Percentiles rank a stretch among this genome's conserved stretches.
Conservation (phyloP, 2,113 vertebrate species). For the Alligator sinensis region DNA sequence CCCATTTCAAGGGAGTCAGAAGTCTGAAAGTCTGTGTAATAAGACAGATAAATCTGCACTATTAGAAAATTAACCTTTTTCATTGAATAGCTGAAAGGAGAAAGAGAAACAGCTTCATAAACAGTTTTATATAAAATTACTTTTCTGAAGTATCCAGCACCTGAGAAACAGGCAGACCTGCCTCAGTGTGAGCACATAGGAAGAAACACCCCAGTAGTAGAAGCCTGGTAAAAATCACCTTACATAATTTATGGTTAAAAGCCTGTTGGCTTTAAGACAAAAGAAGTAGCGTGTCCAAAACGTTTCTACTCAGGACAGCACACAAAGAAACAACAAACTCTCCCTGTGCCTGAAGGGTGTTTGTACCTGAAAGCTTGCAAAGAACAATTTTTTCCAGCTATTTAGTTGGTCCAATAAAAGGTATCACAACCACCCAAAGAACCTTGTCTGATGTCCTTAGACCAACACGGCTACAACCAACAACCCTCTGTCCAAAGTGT, state of each 20-base stretch:
- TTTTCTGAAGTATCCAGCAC: neutral
- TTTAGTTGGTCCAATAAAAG: too few species aligned
- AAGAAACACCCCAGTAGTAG: fast-evolving
- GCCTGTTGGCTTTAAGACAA: neutral
- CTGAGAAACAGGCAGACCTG: neutral
- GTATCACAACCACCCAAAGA: too few species aligned
- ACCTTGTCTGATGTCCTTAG: too few species aligned
- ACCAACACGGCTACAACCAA: too few species aligned
- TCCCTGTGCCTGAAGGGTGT: too few species aligned
- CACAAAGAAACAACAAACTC: too few species aligned
- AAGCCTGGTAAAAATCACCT: neutral
- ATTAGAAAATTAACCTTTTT: too few species aligned
- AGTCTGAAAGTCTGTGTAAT: neutral
- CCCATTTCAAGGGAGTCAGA: neutral
- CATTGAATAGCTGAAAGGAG: too few species aligned
- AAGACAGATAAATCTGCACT: neutral
- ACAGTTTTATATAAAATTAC: neutral
- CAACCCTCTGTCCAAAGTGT: neutral
- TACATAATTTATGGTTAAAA: neutral
- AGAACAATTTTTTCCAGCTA: too few species aligned
- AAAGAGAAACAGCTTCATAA: neutral
- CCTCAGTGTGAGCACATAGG: neutral
- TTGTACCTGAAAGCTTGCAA: too few species aligned
- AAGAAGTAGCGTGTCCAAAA: neutral
- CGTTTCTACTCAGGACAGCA: too few species aligned